These are phyloP conservation scores for Clinocottus analis DNA, from an alignment of 2,113 vertebrate genomes.

Conservation along the genomic window DNA sequence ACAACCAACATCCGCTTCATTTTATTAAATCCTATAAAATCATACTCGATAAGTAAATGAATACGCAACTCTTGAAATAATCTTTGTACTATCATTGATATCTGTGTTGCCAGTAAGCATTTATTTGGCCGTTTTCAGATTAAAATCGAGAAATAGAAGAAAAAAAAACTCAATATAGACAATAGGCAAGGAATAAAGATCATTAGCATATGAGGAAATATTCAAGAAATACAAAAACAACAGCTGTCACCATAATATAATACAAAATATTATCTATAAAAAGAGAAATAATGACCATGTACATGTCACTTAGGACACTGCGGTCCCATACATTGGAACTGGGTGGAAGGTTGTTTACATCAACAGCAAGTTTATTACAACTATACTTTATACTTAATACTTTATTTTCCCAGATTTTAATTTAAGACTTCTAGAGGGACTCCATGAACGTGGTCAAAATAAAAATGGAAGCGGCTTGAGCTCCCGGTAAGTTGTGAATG, in stretches of 20 bases:
- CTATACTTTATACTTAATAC: no score
- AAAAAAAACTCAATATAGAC: background rate
- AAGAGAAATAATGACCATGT: background rate
- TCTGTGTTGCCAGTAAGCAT: background rate
- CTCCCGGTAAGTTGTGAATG: no score
- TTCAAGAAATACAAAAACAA: background rate
- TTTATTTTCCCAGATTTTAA: no score
- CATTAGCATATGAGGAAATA: background rate
- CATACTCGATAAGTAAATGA: slow-evolving; percentile 4
- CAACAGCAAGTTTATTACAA: no score
- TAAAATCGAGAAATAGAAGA: background rate
- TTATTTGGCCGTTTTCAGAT: background rate
- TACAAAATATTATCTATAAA: background rate
- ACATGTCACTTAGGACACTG: no score
- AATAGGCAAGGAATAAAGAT: background rate
- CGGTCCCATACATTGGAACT: no score
- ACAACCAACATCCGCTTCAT: background rate
- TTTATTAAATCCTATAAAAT: slow-evolving; percentile 10
- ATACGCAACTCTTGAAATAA: background rate
- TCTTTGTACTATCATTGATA: slow-evolving; percentile 15
- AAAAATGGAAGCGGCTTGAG: no score
- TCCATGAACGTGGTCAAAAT: no score
- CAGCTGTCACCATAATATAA: background rate
- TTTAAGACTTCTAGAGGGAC: no score
- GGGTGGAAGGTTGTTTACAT: no score